These are phyloP conservation scores for Parazoanthus swiftii DNA, from an alignment of 92 coral and sea anemone species.

Conservation along the genomic window DNA sequence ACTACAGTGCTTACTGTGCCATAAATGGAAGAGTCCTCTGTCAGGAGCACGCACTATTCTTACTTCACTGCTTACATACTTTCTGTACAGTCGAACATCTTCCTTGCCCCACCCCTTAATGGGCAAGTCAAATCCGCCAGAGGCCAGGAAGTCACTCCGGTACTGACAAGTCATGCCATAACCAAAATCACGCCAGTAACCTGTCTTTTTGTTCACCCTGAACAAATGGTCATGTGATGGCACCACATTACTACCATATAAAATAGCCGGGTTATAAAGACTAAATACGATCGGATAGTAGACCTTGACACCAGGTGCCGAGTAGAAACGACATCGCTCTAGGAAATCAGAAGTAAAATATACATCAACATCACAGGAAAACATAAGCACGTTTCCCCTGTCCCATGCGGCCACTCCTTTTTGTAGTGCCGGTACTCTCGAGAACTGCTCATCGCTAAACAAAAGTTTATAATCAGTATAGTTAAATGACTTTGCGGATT, in stretches of 20 bases:
- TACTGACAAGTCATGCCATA: constrained; percentile 98
- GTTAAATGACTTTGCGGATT: constrained; percentile 74
- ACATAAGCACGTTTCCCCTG: constrained; percentile 89
- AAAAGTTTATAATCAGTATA: constrained; percentile 78
- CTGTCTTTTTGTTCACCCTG: constrained; percentile 77
- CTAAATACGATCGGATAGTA: constrained; percentile 96
- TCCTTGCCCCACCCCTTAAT: constrained; percentile 98
- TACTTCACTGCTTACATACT: constrained; percentile 68
- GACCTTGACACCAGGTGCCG: constrained; percentile 84
- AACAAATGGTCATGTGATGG: constrained; percentile 63
- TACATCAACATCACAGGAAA: constrained; percentile 96
- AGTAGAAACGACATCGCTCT: constrained; percentile 85
- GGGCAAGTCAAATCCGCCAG: constrained; percentile 91
- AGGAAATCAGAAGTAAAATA: constrained; percentile 73
- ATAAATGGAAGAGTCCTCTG: constrained; percentile 85
- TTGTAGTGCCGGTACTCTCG: constrained; percentile 90
- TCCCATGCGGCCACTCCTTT: constrained; percentile 92
- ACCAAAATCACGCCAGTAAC: constrained; percentile 97
- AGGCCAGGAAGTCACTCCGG: constrained; percentile 80
- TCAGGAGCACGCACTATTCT: constrained; percentile 87
- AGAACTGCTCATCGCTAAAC: constrained; percentile 71
- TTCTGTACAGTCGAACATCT: constrained; percentile 81
- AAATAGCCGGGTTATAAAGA: constrained; percentile 82
- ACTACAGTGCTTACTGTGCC: constrained; percentile 86
- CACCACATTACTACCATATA: constrained; percentile 78